Conservation (phyloP, 2,113 vertebrate species). For the Acrocephalus kingi region DNA sequence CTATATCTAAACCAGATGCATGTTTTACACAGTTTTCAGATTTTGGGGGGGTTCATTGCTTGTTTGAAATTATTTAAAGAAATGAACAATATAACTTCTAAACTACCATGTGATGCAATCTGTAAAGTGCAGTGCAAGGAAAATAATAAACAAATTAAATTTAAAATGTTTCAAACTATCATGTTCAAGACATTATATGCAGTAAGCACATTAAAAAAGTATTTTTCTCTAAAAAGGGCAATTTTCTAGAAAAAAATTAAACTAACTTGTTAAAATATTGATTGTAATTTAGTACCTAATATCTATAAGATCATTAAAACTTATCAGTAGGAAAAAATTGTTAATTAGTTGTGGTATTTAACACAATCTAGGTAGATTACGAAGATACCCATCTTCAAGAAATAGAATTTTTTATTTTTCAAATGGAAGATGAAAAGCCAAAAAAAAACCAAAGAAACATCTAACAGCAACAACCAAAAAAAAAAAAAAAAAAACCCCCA, state of each 20-base stretch:
- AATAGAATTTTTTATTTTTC: not conserved
- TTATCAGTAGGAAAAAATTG: not conserved
- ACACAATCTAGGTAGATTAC: not conserved
- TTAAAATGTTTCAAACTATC: not conserved
- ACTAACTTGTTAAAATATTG: not conserved
- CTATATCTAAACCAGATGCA: not conserved
- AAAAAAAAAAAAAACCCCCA: not conserved
- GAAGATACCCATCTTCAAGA: not conserved
- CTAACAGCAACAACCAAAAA: not conserved
- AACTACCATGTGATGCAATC: not conserved
- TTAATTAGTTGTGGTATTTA: not conserved
- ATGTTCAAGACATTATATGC: not conserved
- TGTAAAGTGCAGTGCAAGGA: not conserved
- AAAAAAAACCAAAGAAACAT: not conserved
- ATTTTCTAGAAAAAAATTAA: not conserved
- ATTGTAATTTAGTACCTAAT: not conserved
- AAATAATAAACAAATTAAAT: not conserved
- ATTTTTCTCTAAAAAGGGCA: not conserved
- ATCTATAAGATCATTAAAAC: not conserved
- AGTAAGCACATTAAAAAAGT: not conserved
- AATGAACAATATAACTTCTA: not conserved
- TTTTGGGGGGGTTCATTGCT: rapidly evolving
- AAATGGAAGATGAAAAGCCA: not conserved
- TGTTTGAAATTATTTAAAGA: not conserved
- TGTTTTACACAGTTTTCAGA: not conserved